Percentiles rank a stretch among this genome's conserved stretches.
phyloP scores from a whole-genome alignment of 2,888 invertebrate genomes.

The Copidosoma aretas region DNA sequence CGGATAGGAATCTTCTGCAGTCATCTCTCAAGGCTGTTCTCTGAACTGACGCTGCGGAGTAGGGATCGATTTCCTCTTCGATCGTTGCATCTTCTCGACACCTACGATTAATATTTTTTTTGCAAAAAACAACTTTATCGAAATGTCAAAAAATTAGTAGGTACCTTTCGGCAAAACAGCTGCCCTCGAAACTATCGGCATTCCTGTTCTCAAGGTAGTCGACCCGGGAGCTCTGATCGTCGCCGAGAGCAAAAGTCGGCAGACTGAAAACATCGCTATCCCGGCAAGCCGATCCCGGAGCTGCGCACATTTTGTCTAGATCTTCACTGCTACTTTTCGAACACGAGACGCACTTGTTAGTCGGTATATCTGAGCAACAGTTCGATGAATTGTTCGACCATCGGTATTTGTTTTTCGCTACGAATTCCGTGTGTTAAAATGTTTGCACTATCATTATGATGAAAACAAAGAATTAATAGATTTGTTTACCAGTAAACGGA shows the following conservation, averaged over 20 bases:
- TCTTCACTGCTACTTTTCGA: background rate
- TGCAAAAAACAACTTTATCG: background rate
- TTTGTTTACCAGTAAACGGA: constrained; percentile 44
- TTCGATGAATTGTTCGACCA: constrained; percentile 18
- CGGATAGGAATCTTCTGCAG: constrained; percentile 54
- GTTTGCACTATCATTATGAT: background rate
- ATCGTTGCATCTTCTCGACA: background rate
- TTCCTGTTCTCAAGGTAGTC: background rate
- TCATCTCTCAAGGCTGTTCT: constrained; percentile 51
- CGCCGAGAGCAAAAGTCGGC: background rate
- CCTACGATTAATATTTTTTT: background rate
- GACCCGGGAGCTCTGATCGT: background rate
- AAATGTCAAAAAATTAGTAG: background rate
- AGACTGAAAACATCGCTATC: constrained; percentile 23
- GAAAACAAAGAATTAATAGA: constrained; percentile 35
- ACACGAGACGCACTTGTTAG: constrained; percentile 32
- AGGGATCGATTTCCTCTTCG: constrained; percentile 62
- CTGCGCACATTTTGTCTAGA: constrained; percentile 12
- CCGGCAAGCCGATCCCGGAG: constrained; percentile 16
- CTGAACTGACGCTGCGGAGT: constrained; percentile 66
- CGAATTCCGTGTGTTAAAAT: background rate
- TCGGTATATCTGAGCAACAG: constrained; percentile 35
- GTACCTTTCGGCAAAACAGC: background rate
- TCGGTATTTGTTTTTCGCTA: background rate
- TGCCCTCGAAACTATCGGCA: background rate